Evolutionary conservation across 2,888 invertebrate genomes (phyloP).

Genomic region (Drosophila neutralis): DNA sequence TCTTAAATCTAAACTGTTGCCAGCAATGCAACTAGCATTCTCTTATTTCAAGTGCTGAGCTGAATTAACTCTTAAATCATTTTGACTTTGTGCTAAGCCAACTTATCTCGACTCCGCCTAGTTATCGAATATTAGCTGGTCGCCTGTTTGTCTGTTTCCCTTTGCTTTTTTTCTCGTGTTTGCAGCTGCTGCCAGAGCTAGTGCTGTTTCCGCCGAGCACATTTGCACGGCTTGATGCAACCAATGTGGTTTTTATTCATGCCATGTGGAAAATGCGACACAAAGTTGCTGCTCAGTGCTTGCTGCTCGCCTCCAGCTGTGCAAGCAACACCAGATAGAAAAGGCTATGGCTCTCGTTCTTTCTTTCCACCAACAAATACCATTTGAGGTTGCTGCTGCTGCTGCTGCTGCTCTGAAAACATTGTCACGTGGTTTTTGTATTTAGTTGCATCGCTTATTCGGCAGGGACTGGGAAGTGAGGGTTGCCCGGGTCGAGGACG

Average conservation of each 20-base stretch:
- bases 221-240: constrained; percentile 49
- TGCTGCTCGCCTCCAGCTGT: constrained; percentile 9
- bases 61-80: not conserved
- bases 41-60: not conserved
- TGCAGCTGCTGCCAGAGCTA: constrained; percentile 6
- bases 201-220: constrained; percentile 19
- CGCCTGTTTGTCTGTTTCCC: constrained; percentile 1
- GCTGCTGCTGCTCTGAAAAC: constrained; percentile 53
- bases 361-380: constrained; percentile 17
- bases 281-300: constrained; percentile 27
- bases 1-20: not conserved
- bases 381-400: constrained; percentile 12
- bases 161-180: constrained; percentile 11
- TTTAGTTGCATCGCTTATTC: constrained; percentile 63
- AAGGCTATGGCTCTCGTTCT: constrained; percentile 7
- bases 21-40: not conserved
- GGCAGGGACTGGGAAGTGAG: constrained; percentile 12
- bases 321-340: constrained; percentile 28
- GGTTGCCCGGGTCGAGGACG: constrained; percentile 16
- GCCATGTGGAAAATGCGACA: constrained; percentile 41
- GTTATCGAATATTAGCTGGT: constrained; percentile 41
- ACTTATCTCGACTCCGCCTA: constrained; percentile 55
- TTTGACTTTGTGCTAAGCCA: constrained; percentile 11
- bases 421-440: constrained; percentile 80
- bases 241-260: constrained; percentile 60